Conservation (phyloP, 2,888 invertebrate genomes). For the Oscheius sp. region DNA sequence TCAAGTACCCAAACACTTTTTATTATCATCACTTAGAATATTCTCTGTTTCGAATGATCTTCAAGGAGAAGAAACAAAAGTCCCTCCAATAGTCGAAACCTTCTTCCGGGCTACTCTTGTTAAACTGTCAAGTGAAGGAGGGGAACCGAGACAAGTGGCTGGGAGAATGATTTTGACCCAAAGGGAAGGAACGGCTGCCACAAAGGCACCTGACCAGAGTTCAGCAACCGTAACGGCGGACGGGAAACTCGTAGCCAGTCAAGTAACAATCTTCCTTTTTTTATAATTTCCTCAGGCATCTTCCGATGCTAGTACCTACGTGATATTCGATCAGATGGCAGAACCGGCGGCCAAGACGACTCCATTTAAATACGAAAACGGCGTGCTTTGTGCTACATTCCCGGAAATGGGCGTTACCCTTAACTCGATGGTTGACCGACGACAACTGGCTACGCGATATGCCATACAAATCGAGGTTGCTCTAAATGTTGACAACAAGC, state of each 20-base stretch:
- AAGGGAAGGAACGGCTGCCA: constrained; percentile 55
- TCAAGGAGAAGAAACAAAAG: no score
- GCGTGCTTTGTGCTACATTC: constrained; percentile 57
- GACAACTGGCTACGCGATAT: constrained; percentile 31
- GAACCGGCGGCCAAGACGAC: constrained; percentile 45
- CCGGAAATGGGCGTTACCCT: constrained; percentile 54
- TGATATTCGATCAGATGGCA: constrained; percentile 34
- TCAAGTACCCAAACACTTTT: constrained; percentile 44
- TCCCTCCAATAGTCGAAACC: constrained; percentile 45
- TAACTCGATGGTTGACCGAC: constrained; percentile 15
- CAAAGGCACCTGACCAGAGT: constrained; percentile 42
- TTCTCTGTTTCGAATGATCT: constrained; percentile 47
- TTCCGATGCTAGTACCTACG: constrained; percentile 26
- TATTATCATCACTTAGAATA: constrained; percentile 38
- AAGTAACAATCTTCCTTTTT: constrained; percentile 12
- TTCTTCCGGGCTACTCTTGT: constrained; percentile 58
- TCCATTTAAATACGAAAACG: constrained; percentile 53
- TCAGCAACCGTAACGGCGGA: constrained; percentile 52
- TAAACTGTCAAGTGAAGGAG: constrained; percentile 44
- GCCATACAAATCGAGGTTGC: constrained; percentile 55
- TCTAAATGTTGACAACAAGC: constrained; percentile 51
- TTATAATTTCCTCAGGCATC: no score
- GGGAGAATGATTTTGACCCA: constrained; percentile 61
- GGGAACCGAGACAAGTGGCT: constrained; percentile 54
- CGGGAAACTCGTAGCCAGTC: constrained; percentile 51